phyloP scores from a whole-genome alignment of 2,113 vertebrate genomes.

The Tyto alba region DNA sequence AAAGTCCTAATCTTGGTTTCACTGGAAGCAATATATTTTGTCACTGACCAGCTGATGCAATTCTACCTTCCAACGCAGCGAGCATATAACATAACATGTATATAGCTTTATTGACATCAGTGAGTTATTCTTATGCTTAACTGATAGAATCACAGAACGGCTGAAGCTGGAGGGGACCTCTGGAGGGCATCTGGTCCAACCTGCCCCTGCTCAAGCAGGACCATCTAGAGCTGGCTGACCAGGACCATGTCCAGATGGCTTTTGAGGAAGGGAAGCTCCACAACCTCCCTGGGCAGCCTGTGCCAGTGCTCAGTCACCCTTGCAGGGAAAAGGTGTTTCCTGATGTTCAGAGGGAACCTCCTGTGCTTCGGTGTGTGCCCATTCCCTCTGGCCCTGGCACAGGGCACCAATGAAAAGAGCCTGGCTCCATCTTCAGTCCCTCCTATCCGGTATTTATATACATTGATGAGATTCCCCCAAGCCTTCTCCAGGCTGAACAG shows the following conservation, averaged over 20 bases:
- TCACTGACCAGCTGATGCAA: background rate
- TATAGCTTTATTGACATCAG: background rate
- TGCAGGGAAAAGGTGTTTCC: background rate
- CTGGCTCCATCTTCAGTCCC: background rate
- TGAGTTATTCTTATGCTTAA: background rate
- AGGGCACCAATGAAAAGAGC: background rate
- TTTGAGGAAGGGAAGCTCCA: background rate
- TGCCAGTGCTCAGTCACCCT: fast-evolving
- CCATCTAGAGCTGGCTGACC: background rate
- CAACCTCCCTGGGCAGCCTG: background rate
- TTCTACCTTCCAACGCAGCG: background rate
- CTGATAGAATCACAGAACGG: background rate
- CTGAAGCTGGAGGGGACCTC: background rate
- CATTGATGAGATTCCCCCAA: background rate
- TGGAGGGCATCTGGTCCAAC: background rate
- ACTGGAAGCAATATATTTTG: background rate
- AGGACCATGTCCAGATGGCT: fast-evolving
- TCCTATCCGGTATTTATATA: background rate
- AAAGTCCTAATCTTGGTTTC: background rate
- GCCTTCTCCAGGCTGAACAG: background rate
- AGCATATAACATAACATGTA: background rate
- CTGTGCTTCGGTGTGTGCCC: background rate
- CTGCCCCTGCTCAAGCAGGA: background rate
- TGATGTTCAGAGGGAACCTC: background rate
- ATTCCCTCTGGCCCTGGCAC: background rate